Base-by-base conservation (phyloP, 2,888 invertebrate genomes). In the Emmelina monodactyla region DNA sequence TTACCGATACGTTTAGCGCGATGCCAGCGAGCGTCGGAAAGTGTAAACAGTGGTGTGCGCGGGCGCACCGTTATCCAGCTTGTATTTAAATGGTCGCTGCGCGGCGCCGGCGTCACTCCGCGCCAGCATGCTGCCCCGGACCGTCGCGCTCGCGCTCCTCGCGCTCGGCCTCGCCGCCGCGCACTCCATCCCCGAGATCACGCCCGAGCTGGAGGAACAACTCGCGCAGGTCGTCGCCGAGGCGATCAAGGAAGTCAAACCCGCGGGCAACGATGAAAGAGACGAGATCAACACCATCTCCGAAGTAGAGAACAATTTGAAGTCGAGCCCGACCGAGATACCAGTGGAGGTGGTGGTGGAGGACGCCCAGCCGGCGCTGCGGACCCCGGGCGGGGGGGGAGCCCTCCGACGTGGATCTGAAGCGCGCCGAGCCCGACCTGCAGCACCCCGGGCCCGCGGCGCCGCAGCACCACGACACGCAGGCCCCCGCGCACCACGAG, bases 381-480 rank as follows among this genome's bases (percentile, higher is more conserved):
- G 62, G 31, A 40, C 35, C n/a, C 19, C 19, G 9, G 10, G 47
- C 53, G 1, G 47, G 46, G 12, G 40, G 47, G 10, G 48, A 51
- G 32, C 42, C 46, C 10, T 43, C 46, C 13, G 50, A 50, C 12
- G 45, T 55, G 10, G 60, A 59, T 22, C 48, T 69, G 3, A 59
- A 60, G 35, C 56, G 72, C 36, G 54, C 60, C 1, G 49, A 57
- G 35, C 51, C 66, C 1, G 75, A 78, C 37, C 43, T 78, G 25
- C 53, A 54, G 2, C 61, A 78, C 41, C 72, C 76, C 2, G 78
- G 76, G 7, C 54, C 51, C 4, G 76, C 76, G 2, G 75, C 78
- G 43, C 62, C 65, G 2, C 75, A 73, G 41, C 62, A 75, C 33
- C 78, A 78, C 41, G 78, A 79, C 38, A 71, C 65, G 0, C 78